phyloP scores from a whole-genome alignment of 1,140 invertebrate species.

The Drosophila punjabiensis region DNA sequence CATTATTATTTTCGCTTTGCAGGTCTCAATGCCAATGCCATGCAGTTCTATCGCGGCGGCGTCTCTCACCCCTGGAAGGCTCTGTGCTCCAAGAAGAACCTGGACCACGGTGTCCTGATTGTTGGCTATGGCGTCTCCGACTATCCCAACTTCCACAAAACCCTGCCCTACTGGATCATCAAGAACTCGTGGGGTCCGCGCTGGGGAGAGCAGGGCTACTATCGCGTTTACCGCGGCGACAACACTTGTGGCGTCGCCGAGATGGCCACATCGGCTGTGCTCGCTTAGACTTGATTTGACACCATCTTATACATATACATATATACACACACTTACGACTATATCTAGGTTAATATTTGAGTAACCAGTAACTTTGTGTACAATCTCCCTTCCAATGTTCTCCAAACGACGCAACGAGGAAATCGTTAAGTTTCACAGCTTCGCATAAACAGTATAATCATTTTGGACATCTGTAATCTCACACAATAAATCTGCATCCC shows the following conservation, averaged over 20 bases:
- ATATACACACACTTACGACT: slow-evolving; percentile 33
- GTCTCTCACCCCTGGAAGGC: slow-evolving; percentile 97
- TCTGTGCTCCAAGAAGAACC: slow-evolving; percentile 91
- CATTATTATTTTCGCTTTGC: not conserved
- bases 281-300: slow-evolving; percentile 71
- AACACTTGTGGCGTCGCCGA: slow-evolving; percentile 97
- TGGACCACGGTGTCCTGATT: slow-evolving; percentile 97
- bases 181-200: slow-evolving; percentile 96
- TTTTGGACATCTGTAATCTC: slow-evolving; percentile 65
- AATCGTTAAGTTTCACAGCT: slow-evolving; percentile 30
- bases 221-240: slow-evolving; percentile 96
- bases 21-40: slow-evolving; percentile 97
- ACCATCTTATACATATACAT: slow-evolving; percentile 24
- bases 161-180: slow-evolving; percentile 95
- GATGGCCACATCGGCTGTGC: slow-evolving; percentile 95
- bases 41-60: slow-evolving; percentile 99
- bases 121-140: slow-evolving; percentile 95
- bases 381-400: slow-evolving; percentile 37
- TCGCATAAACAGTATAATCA: slow-evolving; percentile 54
- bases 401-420: slow-evolving; percentile 18
- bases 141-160: slow-evolving; percentile 93
- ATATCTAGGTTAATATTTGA: slow-evolving; percentile 63
- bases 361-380: slow-evolving; percentile 44
- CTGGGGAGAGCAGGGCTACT: slow-evolving; percentile 97
- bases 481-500: slow-evolving; percentile 49